A percentile compares a stretch with the other conserved stretches of the same genome.
Conservation (phyloP, 2,888 invertebrate species). For the Nomada flava region DNA sequence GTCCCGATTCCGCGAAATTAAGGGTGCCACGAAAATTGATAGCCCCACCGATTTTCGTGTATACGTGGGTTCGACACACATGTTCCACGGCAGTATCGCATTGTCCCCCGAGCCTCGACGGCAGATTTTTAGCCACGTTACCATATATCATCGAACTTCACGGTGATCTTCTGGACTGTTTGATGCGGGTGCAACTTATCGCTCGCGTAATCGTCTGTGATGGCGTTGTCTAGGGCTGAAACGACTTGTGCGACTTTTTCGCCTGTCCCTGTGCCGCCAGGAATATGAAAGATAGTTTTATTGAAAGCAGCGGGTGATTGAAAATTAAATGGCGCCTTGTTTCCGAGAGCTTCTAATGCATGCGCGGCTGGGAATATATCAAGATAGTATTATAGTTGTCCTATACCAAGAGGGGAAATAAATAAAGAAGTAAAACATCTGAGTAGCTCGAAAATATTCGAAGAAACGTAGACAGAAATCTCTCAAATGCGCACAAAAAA, state of each 20-base stretch:
- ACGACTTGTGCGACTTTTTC: background rate
- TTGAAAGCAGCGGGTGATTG: too few relatives aligned
- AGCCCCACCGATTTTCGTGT: conserved; percentile 26
- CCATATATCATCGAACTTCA: conserved; percentile 31
- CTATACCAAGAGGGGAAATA: too few relatives aligned
- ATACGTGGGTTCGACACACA: conserved; percentile 40
- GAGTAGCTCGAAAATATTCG: too few relatives aligned
- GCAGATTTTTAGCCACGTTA: conserved; percentile 1
- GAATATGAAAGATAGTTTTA: background rate
- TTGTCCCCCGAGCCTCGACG: conserved; percentile 15
- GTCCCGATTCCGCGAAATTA: conserved; percentile 76
- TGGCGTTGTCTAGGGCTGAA: background rate
- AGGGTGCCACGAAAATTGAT: conserved; percentile 75
- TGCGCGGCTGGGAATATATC: too few relatives aligned
- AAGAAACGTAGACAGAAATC: too few relatives aligned
- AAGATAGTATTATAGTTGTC: too few relatives aligned
- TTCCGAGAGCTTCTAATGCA: too few relatives aligned
- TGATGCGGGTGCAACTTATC: conserved; percentile 17
- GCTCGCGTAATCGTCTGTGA: background rate
- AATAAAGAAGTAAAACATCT: too few relatives aligned
- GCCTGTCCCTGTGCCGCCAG: background rate
- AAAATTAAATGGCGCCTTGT: too few relatives aligned
- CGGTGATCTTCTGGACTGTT: conserved; percentile 16
- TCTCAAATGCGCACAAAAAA: too few relatives aligned
- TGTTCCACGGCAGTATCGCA: conserved; percentile 1